Evolutionary conservation across 2,113 vertebrate genomes (phyloP), one percentile per base, ranked within the genome.

Genomic region (Xenopus laevis): DNA sequence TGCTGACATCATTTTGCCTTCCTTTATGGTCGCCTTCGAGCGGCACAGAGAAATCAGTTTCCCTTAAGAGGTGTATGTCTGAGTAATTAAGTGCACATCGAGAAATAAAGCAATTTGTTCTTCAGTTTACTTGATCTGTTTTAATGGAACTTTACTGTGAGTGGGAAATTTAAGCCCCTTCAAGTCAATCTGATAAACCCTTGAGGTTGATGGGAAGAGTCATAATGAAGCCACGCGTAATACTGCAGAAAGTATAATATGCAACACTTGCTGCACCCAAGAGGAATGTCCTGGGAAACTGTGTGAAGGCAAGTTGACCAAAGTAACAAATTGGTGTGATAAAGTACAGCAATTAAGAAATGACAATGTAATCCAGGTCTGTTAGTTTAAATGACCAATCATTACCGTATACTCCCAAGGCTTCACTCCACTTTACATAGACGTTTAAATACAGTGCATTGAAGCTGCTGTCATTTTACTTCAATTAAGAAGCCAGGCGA

Each of bases 81-180:
- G 30, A 53, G 58, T 75, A 68, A 55, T 69, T 63, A 76, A 62
- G 73, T 69, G 23, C 65, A 68, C 30, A 65, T 46, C 61, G 44
- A 45, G 66, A 63, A 69, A 76, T 76, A 76, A 76, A 76, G 69
- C 73, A 62, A 69, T 76, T 68, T 76, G 44, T 55, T 76, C 58
- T 40, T 69, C 47, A 17, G 58, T 69, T 71, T 76, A 76, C 27
- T 63, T 76, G 69, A 69, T 76, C 73, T 76, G 58, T 10, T n/a
- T 45, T 69, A 68, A 76, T 76, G n/a, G 46, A 60, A 63, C 73
- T 21, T 75, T 69, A 33, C 66, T 63, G 52, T 53, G 47, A 52
- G 50, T 63, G 59, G 23, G 18, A 69, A 30, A 44, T 59, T 55
- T 69, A 69, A 69, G 20, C 46, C 66, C 59, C 30, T 76, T 55